Evolutionary conservation across 2,113 vertebrate species (phyloP).

Genomic region (Uria lomvia): DNA sequence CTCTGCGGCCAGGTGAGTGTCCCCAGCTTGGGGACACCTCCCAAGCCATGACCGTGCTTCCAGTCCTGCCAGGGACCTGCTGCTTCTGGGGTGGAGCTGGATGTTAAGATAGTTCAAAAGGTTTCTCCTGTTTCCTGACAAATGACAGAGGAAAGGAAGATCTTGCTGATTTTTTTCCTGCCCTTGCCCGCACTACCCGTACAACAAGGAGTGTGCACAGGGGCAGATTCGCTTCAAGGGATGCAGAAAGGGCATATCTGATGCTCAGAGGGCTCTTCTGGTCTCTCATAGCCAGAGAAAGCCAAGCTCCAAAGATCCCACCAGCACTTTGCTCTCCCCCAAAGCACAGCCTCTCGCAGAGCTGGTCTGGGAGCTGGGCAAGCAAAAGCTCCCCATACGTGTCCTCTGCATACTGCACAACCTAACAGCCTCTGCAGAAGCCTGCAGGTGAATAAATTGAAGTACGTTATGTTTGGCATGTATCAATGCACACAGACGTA

Average conservation of each 20-base stretch:
- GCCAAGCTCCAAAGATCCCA: neutral
- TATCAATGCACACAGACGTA: neutral
- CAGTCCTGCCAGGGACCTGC: neutral
- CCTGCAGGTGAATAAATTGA: constrained; percentile 5
- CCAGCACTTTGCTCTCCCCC: neutral
- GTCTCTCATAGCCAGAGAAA: neutral
- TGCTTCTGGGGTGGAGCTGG: neutral
- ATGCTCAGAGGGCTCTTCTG: neutral
- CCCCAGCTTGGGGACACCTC: neutral
- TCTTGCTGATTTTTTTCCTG: neutral
- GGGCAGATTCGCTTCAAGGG: neutral
- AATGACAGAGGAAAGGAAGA: neutral
- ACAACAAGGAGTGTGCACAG: neutral
- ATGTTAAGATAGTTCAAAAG: neutral
- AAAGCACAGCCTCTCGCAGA: neutral
- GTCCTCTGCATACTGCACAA: neutral
- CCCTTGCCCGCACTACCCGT: neutral
- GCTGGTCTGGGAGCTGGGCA: neutral
- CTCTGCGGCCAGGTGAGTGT: fast-evolving
- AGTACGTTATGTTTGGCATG: constrained; percentile 18
- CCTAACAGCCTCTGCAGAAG: neutral
- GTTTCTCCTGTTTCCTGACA: neutral
- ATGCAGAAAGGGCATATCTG: neutral
- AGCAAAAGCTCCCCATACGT: neutral
- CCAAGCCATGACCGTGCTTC: fast-evolving